phyloP scores from a whole-genome alignment of 2,888 invertebrate species.

The Trilocha varians region DNA sequence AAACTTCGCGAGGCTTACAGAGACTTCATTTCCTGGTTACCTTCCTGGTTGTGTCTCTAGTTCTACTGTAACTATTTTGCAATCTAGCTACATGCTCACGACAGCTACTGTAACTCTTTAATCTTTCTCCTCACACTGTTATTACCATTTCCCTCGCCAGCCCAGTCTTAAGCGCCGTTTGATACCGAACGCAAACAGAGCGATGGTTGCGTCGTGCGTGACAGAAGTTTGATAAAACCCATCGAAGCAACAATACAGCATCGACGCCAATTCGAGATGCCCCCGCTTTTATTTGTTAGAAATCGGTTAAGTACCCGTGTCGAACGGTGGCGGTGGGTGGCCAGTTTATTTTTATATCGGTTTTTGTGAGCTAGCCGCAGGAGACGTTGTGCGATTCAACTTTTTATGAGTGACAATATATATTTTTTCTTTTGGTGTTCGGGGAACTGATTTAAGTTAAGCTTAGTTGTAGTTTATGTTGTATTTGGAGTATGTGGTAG shows the following conservation, averaged over 20 bases:
- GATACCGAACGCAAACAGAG: conserved; percentile 1
- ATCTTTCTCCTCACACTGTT: too few species aligned
- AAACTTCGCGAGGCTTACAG: too few species aligned
- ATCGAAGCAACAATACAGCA: conserved; percentile 50
- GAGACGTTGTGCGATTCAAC: conserved; percentile 62
- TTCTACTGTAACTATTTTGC: too few species aligned
- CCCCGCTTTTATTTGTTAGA: conserved; percentile 74
- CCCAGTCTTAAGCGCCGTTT: neutral
- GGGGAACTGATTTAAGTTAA: too few species aligned
- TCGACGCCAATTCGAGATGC: conserved; percentile 67
- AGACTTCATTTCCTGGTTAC: too few species aligned
- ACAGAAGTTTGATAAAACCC: conserved; percentile 34
- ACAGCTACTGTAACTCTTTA: too few species aligned
- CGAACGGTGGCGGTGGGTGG: conserved; percentile 69
- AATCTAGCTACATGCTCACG: too few species aligned
- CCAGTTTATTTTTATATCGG: conserved; percentile 62
- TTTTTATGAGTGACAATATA: conserved; percentile 71
- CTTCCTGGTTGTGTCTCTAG: too few species aligned
- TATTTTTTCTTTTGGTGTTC: conserved; percentile 28
- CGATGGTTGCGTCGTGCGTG: conserved; percentile 20
- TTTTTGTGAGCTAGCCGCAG: conserved; percentile 62
- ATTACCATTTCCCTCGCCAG: too few species aligned
- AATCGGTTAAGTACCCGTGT: conserved; percentile 74
- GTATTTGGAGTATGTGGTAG: too few species aligned
- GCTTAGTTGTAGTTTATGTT: too few species aligned